Evolutionary conservation across 2,888 invertebrate genomes (phyloP).

Genomic region (Trissolcus brochymenae): DNA sequence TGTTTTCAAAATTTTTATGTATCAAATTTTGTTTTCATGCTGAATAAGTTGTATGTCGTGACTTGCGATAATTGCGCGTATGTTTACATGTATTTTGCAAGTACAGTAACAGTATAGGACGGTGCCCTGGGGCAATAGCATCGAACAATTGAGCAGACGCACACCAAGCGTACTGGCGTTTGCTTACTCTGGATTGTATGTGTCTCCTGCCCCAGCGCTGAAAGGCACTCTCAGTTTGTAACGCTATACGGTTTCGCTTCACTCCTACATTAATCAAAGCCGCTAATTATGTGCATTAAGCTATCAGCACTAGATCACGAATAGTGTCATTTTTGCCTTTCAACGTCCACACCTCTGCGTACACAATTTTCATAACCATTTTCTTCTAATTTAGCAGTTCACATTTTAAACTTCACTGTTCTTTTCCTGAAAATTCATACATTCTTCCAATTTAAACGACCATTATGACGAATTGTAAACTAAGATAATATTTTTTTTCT

Average conservation of each 20-base stretch:
- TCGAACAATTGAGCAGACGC: slow-evolving; percentile 37
- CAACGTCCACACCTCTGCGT: neutral
- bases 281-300: slow-evolving; percentile 52
- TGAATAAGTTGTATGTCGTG: no score
- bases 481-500: no score
- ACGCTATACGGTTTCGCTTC: slow-evolving; percentile 40
- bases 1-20: no score
- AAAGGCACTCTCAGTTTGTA: slow-evolving; percentile 46
- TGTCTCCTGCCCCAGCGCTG: slow-evolving; percentile 25
- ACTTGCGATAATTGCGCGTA: neutral
- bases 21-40: no score
- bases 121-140: slow-evolving; percentile 22
- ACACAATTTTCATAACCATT: neutral
- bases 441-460: no score
- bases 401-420: no score
- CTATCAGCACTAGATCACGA: slow-evolving; percentile 25
- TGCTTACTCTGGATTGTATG: slow-evolving; percentile 18
- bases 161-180: slow-evolving; percentile 16
- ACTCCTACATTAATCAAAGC: slow-evolving; percentile 53
- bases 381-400: neutral
- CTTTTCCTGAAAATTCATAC: no score
- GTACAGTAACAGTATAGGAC: slow-evolving; percentile 10
- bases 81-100: neutral
- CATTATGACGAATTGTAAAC: no score
- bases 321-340: neutral